phyloP scores from a whole-genome alignment of 2,888 invertebrate genomes.

The Teleiodes luculella region DNA sequence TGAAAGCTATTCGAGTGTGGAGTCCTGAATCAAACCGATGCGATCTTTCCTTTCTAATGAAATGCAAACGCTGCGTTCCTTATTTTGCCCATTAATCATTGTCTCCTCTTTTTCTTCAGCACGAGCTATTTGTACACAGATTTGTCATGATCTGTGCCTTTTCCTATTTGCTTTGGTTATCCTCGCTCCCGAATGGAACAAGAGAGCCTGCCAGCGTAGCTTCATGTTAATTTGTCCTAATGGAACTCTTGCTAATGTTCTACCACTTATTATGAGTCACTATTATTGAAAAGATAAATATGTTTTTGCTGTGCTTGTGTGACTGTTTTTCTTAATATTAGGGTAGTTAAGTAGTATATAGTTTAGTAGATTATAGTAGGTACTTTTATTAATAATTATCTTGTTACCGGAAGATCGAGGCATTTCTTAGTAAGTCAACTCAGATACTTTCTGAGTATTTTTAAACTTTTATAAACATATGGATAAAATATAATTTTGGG shows the following conservation, averaged over 20 bases:
- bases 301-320: too few species aligned
- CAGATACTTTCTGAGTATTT: too few species aligned
- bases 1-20: constrained; percentile 2
- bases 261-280: too few species aligned
- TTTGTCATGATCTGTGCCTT: constrained; percentile 37
- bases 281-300: too few species aligned
- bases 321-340: too few species aligned
- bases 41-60: constrained; percentile 18
- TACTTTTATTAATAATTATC: too few species aligned
- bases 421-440: too few species aligned
- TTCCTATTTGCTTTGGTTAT: constrained; percentile 19
- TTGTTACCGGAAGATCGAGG: too few species aligned
- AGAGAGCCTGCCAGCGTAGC: not conserved
- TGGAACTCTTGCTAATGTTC: not conserved
- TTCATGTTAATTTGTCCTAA: not conserved
- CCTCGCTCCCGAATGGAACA: not conserved
- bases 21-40: constrained; percentile 7
- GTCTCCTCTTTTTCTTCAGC: constrained; percentile 27
- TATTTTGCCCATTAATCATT: constrained; percentile 21
- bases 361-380: too few species aligned
- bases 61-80: constrained; percentile 21
- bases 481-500: too few species aligned
- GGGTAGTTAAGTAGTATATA: too few species aligned
- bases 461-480: too few species aligned
- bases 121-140: constrained; percentile 35